Base-by-base conservation (phyloP, 2,888 invertebrate species). In the Maniola hyperantus region DNA sequence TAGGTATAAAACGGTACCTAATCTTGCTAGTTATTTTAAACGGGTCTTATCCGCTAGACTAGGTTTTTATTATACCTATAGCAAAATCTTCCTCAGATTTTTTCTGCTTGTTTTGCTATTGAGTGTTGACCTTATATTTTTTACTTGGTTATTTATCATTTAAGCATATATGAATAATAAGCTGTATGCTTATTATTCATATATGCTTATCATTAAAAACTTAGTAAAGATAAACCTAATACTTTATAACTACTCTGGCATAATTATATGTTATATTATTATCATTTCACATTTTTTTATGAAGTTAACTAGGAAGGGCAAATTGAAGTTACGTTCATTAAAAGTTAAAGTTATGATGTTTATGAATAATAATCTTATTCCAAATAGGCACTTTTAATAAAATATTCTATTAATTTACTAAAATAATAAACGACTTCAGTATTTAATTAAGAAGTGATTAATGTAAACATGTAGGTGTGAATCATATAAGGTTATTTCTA, bases 381-480 rank as follows among this genome's bases (percentile, higher is more conserved):
- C 48, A 8, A 48, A 48, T n/a, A 10, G 48, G 15, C 13, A 13
- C 48, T 53, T 50, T 10, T 55, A 33, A 44, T 62, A n/a, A 50
- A 39, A 26, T 53, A 39, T 46, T 42, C 15, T 50, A 57, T 7
- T 54, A 18, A 10, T 44, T 54, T 53, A n/a, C 11, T 15, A 57
- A 48, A 57, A 39, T 53, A 18, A 48, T 61, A 48, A 61, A 54
- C 36, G 54, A 20, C 36, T 53, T 39, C 18, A 26, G 8, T 46
- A 2, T 39, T 48, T 18, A 44, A 64, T 58, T 54, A 39, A 10
- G 26, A 58, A 66, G 15, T 59, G 44, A 69, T 69, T 57, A 26
- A 57, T 26, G 57, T 39, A 51, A 64, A 61, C 46, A 60, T 44
- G 69, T 63, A 61, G 64, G 50, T 39, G 61, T 26, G 26, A 55